Evolutionary conservation across 2,113 vertebrate species (phyloP).

Genomic region (Percopsis transmontana): DNA sequence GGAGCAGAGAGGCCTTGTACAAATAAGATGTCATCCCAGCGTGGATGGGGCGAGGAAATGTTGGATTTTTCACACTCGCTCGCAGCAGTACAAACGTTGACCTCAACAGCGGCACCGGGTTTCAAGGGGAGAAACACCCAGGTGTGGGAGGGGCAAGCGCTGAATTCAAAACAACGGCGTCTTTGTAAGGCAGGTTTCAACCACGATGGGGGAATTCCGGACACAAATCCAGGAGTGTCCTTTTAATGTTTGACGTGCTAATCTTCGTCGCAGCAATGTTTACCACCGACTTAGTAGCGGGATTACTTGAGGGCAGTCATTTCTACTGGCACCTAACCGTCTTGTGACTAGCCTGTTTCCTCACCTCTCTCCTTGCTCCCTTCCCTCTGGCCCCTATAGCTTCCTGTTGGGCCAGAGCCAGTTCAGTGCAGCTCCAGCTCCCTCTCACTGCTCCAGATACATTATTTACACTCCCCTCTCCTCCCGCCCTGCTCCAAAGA

Average conservation of each 20-base stretch:
- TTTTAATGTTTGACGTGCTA: no score
- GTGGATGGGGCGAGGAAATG: not conserved
- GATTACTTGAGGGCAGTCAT: no score
- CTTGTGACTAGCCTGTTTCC: constrained; percentile 12
- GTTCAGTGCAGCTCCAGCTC: constrained; percentile 46
- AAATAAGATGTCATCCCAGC: not conserved
- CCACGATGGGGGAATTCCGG: no score
- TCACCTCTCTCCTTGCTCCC: not conserved
- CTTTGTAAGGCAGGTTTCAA: no score
- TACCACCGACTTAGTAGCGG: no score
- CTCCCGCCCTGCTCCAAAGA: constrained; percentile 62
- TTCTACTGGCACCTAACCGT: not conserved
- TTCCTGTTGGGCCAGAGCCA: constrained; percentile 53
- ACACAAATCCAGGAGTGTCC: no score
- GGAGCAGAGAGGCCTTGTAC: not conserved
- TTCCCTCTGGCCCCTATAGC: not conserved
- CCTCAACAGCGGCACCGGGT: no score
- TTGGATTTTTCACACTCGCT: not conserved
- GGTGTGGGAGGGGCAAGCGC: no score
- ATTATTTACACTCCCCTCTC: constrained; percentile 71
- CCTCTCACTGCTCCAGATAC: constrained; percentile 55
- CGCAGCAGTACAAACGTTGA: no score
- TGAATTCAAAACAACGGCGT: no score
- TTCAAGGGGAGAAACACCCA: no score
- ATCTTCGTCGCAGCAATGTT: no score